Base-by-base conservation (phyloP, 2,888 invertebrate species). In the Lottia gigantea region DNA sequence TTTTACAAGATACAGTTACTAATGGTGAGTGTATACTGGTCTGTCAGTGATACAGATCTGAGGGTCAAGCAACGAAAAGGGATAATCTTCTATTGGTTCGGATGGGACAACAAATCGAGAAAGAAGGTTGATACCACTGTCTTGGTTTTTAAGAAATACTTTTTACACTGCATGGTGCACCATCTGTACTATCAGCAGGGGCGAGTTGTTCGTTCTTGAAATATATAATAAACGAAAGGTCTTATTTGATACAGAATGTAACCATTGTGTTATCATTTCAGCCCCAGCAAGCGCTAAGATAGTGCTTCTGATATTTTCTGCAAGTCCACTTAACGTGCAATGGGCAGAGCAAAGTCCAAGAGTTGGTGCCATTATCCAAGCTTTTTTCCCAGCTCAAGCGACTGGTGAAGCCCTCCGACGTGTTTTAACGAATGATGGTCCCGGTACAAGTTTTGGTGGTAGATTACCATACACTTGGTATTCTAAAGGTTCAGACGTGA, bases 401-500 rank as follows among this genome's bases (percentile, higher is more conserved):
- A 79, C 85, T 4, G 88, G 88, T 0, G 80, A 76, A 19, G 86
- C 87, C 3, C 70, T 88, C 14, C 73, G 72, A 23, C 74, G 76
- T 40, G 80, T 83, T 1, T 65, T 87, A 26, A 77, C 76, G 8
- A 78, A 78, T 69, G 76, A 68, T 23, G 79, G 75, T 6, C 68
- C 74, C 3, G 74, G 74, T 16, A 73, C 82, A 31, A 83, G 80
- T 49, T 86, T 85, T 11, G 84, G 83, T 6, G 87, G 80, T 15
- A 77, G 87, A 40, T 74, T 87, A 16, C 85, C 87, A 3, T 80
- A 79, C 66, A 87, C 87, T 1, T 88, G 87, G 87, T 83, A 81
- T n/a, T 61, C 62, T 7, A 74, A 74, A 55, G 70, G 12, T 12
- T 23, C 19, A 23, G 55, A 55, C 23, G 55, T 55, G 12, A 55